A percentile compares a stretch with the other conserved stretches of the same genome.
These are phyloP conservation scores for Coregonus clupeaformis DNA, from an alignment of 2,113 vertebrate genomes.

Conservation along the genomic window DNA sequence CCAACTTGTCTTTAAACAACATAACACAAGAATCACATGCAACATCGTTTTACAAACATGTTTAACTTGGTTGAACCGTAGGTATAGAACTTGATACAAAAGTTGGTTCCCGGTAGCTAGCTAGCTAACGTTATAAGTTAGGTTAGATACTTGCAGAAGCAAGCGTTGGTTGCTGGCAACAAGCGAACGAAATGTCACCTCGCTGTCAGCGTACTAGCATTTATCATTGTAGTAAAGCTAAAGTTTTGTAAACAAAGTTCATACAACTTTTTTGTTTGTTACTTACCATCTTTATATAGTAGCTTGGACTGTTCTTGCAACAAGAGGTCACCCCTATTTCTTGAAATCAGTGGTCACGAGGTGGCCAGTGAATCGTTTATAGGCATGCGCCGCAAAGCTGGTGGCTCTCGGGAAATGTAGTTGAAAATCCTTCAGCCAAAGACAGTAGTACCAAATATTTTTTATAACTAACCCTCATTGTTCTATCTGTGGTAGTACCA, in stretches of 20 bases:
- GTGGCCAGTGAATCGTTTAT: not conserved
- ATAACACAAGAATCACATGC: too few relatives aligned
- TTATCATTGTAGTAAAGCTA: too few relatives aligned
- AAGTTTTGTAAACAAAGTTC: too few relatives aligned
- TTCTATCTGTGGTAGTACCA: too few relatives aligned
- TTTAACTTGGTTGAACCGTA: too few relatives aligned
- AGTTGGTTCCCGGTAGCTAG: not conserved
- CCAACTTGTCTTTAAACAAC: too few relatives aligned
- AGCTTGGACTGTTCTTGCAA: not conserved
- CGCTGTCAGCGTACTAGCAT: not conserved
- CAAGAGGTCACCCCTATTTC: constrained; percentile 58
- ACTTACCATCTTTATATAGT: not conserved
- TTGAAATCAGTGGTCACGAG: constrained; percentile 19
- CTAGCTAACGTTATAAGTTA: not conserved
- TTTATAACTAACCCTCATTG: too few relatives aligned
- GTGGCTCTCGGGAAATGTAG: constrained; percentile 41
- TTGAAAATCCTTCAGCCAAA: constrained; percentile 1
- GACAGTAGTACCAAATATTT: too few relatives aligned
- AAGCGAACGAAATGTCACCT: not conserved
- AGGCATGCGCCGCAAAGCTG: constrained; percentile 7
- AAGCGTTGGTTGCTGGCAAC: not conserved
- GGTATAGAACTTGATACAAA: too few relatives aligned
- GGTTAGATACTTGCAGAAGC: not conserved
- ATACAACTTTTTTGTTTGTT: too few relatives aligned
- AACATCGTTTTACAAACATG: too few relatives aligned